Conservation (phyloP, 2,113 vertebrate genomes). For the Recurvirostra avosetta region DNA sequence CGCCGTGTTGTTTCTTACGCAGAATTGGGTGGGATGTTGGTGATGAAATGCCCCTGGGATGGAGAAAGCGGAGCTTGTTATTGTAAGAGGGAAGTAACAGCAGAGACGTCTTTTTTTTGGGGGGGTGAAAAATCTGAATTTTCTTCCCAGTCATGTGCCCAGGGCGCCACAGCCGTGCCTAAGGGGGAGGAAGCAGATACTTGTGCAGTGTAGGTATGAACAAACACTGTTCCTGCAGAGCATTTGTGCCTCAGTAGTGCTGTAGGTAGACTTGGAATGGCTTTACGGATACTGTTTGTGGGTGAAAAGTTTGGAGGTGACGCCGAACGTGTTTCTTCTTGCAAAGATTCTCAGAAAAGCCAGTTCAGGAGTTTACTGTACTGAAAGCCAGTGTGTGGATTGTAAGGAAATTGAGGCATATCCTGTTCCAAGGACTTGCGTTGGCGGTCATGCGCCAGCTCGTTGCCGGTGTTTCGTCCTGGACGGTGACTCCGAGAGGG, state of each 20-base stretch:
- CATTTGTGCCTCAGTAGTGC: not conserved
- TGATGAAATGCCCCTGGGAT: constrained; percentile 55
- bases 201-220: not conserved
- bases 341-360: not conserved
- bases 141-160: not conserved
- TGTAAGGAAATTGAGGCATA: constrained; percentile 13
- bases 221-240: not conserved
- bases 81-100: not conserved
- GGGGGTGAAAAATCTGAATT: not conserved
- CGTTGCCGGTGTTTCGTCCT: not conserved
- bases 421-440: not conserved
- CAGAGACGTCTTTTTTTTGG: rapidly evolving
- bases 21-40: constrained; percentile 37
- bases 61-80: constrained; percentile 14
- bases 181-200: not conserved
- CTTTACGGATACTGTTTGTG: not conserved
- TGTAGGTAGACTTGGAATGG: not conserved
- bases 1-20: not conserved
- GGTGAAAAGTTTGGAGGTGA: not conserved
- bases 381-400: not conserved
- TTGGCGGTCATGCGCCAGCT: not conserved
- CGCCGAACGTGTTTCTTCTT: not conserved
- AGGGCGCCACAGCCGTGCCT: not conserved
- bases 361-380: not conserved
- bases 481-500: rapidly evolving